Conservation (phyloP, 2,888 invertebrate genomes). For the Lycophotia porphyrea region DNA sequence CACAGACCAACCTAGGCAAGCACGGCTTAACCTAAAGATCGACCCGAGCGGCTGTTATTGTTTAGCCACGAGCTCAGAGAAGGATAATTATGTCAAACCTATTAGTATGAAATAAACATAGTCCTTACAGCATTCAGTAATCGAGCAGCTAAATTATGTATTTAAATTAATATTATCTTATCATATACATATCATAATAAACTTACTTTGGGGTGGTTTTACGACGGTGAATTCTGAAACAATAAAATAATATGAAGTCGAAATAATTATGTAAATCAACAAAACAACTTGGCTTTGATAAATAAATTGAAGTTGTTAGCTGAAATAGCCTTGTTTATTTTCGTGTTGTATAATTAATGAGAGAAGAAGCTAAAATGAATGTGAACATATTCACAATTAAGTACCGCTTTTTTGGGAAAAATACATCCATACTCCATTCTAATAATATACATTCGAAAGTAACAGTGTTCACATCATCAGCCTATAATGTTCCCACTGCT, state of each 20-base stretch:
- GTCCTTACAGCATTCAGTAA: background rate
- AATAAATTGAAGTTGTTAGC: slow-evolving; percentile 10
- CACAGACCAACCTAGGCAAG: too few relatives aligned
- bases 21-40: too few relatives aligned
- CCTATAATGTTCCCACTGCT: too few relatives aligned
- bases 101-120: background rate
- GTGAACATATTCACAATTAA: background rate
- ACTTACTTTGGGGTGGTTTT: slow-evolving; percentile 54
- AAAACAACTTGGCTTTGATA: slow-evolving; percentile 8
- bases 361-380: background rate
- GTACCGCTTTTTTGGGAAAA: background rate
- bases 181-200: background rate
- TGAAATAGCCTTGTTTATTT: background rate
- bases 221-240: slow-evolving; percentile 62
- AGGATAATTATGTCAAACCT: too few relatives aligned
- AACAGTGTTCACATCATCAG: too few relatives aligned
- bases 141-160: background rate
- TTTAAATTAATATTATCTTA: background rate
- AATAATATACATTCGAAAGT: too few relatives aligned
- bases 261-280: slow-evolving; percentile 35
- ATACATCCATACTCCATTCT: background rate
- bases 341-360: background rate
- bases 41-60: too few relatives aligned
- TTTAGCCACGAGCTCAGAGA: too few relatives aligned
- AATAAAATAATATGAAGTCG: slow-evolving; percentile 13